Base-by-base conservation (phyloP, 2,113 vertebrate species). In the Collichthys lucidus region DNA sequence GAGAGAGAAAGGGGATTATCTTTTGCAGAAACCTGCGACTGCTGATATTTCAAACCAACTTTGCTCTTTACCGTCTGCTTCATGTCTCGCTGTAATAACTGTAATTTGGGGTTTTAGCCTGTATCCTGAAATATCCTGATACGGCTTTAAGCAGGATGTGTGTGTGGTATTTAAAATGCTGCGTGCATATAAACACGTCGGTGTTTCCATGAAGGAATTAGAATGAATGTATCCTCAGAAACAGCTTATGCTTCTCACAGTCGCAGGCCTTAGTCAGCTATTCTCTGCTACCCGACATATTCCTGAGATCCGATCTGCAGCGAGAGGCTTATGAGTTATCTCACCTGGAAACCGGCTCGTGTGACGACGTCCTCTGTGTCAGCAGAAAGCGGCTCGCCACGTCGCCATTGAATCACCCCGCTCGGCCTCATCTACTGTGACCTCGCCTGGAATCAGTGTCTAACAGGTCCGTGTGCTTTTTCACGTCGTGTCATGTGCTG, bases 341-440 rank as follows among this genome's bases (percentile, higher is more conserved):
- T 83, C 79, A 86, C 82, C 84, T 65, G 66, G 75, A 85, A 86
- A 89, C 89, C 69, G 85, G 85, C 86, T 85, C 74, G 71, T 78
- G 77, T 50, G 69, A 85, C 46, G 22, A 15, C 40, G 73, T 68
- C 73, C 68, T 69, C 69, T 70, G 73, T 65, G 82, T 86, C 85
- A 80, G 78, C 75, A 73, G 75, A 71, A 84, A 80, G 64, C 31
- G 47, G 10, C 62, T 29, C 22, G 4, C 42, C 22, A 1, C 5
- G 56, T 72, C 72, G 29, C 3, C 35, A 24, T 24, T 14, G 62
- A 53, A 62, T 68, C 73, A 53, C 46, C 4, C 44, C 24, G 35
- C 49, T 62, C 60, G 4, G 61, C 19, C 59, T 77, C 20, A 52
- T 53, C 81, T 35, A 0, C 8, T 0, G 0, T 20, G 69, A 71